A percentile compares a stretch with the other conserved stretches of the same genome.
phyloP scores from a whole-genome alignment of 2,113 vertebrate genomes.

The Beaufortia kweichowensis region DNA sequence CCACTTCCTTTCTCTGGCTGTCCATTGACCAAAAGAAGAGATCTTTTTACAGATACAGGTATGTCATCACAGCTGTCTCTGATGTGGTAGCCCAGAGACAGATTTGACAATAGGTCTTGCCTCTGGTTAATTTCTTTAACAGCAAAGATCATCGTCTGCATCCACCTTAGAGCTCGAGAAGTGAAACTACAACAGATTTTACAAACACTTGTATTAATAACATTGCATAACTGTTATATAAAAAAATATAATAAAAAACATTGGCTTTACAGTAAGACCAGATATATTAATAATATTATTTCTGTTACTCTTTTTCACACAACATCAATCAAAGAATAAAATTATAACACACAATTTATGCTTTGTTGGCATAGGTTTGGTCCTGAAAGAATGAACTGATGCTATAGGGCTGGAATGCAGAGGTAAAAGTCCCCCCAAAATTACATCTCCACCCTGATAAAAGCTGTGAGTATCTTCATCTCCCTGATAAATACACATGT shows the following conservation, averaged over 20 bases:
- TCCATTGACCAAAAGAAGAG: constrained; percentile 68
- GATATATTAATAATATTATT: not conserved
- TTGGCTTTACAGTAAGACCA: not conserved
- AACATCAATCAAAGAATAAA: not conserved
- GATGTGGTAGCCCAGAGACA: constrained; percentile 71
- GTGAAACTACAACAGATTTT: constrained; percentile 63
- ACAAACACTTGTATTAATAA: not conserved
- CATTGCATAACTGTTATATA: not conserved
- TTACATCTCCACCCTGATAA: constrained; percentile 68
- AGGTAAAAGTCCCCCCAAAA: constrained; percentile 74
- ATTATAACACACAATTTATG: constrained; percentile 67
- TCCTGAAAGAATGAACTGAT: constrained; percentile 56
- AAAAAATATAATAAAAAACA: not conserved
- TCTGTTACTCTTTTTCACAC: not conserved
- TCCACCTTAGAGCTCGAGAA: constrained; percentile 71
- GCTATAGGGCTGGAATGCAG: constrained; percentile 68
- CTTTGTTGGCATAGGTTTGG: constrained; percentile 60
- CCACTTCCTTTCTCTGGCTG: constrained; percentile 54
- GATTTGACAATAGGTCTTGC: constrained; percentile 66
- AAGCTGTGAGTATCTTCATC: constrained; percentile 61
- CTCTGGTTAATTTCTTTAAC: constrained; percentile 70
- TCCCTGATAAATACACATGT: constrained; percentile 65
- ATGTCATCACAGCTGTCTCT: constrained; percentile 70
- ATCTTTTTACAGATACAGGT: constrained; percentile 62
- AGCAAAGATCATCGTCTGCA: constrained; percentile 72